Evolutionary conservation across 2,113 vertebrate species (phyloP).

Genomic region (Hirundichthys speculiger): DNA sequence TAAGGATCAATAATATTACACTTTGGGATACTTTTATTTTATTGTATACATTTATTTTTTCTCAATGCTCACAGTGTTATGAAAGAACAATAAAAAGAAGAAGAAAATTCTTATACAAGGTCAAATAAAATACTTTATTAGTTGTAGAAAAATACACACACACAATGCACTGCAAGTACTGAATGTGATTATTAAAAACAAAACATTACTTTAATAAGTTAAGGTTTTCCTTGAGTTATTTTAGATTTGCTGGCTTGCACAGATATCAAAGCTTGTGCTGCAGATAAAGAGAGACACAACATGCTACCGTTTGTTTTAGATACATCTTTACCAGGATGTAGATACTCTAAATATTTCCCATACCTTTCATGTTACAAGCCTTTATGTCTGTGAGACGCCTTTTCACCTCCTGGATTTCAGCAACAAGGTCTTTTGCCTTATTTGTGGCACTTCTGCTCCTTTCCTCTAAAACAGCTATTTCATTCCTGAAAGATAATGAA

Average conservation of each 20-base stretch:
- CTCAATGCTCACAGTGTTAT: too few relatives aligned
- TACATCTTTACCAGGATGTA: background rate
- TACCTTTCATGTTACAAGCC: conserved; percentile 33
- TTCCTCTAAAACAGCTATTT: conserved; percentile 33
- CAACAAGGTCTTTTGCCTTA: conserved; percentile 29
- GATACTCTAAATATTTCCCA: background rate
- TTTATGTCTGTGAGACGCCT: conserved; percentile 25
- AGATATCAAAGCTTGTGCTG: conserved; percentile 34
- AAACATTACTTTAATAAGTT: background rate
- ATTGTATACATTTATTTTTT: too few relatives aligned
- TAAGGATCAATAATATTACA: too few relatives aligned
- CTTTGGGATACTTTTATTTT: too few relatives aligned
- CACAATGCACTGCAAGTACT: background rate
- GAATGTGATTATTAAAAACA: background rate
- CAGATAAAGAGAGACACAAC: conserved; percentile 8
- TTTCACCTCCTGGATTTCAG: conserved; percentile 50
- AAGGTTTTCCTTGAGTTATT: conserved; percentile 8
- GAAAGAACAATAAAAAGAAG: background rate
- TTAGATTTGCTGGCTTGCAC: conserved; percentile 17
- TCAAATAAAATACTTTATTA: conserved; percentile 47
- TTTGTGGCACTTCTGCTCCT: conserved; percentile 2
- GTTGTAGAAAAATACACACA: background rate
- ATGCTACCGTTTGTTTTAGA: conserved; percentile 2
- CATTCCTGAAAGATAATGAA: conserved; percentile 32
- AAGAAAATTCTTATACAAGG: background rate